A percentile compares a stretch with the other conserved stretches of the same genome.
phyloP scores from a whole-genome alignment of 2,888 invertebrate genomes.

The Chrysotoxum bicinctum region DNA sequence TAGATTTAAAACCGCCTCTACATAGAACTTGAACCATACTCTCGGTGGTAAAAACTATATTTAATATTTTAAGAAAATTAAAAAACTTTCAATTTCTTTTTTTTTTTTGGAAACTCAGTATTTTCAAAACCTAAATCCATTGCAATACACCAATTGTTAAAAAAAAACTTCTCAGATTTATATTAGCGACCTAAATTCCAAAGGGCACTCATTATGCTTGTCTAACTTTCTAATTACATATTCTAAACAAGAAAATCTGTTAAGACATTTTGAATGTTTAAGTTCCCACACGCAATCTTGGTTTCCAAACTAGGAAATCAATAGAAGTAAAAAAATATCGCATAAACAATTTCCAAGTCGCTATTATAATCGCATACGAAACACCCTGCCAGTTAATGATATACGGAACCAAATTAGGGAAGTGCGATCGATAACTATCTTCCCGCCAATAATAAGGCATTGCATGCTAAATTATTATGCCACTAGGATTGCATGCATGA shows the following conservation, averaged over 20 bases:
- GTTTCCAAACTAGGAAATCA: constrained; percentile 46
- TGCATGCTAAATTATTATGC: constrained; percentile 63
- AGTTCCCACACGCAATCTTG: constrained; percentile 51
- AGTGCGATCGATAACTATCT: constrained; percentile 66
- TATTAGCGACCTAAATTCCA: constrained; percentile 24
- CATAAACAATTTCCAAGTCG: constrained; percentile 33
- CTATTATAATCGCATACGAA: constrained; percentile 47
- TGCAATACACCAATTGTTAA: too few relatives aligned
- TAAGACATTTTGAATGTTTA: constrained; percentile 10
- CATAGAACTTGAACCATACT: too few relatives aligned
- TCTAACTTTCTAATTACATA: constrained; percentile 21
- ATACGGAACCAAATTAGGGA: constrained; percentile 71
- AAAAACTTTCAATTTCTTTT: too few relatives aligned
- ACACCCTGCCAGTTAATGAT: constrained; percentile 50
- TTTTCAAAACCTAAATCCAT: too few relatives aligned
- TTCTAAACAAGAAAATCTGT: constrained; percentile 18
- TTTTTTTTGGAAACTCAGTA: too few relatives aligned
- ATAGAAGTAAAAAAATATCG: not conserved
- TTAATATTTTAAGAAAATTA: too few relatives aligned
- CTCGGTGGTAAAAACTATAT: too few relatives aligned
- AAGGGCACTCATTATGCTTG: not conserved
- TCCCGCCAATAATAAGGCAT: constrained; percentile 45
- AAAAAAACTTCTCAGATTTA: too few relatives aligned
- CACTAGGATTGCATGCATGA: constrained; percentile 60
- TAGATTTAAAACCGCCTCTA: too few relatives aligned